Conservation (phyloP, 2,797 vertebrate species). For the Todus mexicanus region DNA sequence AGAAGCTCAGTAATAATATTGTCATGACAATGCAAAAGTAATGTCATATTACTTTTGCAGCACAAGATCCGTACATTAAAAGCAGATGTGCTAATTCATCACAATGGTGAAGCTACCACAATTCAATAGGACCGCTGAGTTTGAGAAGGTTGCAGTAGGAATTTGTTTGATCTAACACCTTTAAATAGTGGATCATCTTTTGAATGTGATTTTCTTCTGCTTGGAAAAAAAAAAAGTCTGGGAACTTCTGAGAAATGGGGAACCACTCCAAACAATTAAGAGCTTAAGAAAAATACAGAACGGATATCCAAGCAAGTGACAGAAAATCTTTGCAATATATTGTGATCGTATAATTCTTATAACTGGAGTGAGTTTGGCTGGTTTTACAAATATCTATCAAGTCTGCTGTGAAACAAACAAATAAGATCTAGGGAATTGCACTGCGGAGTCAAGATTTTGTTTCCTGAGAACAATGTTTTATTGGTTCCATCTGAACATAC, state of each 20-base stretch:
- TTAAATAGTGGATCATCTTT: neutral
- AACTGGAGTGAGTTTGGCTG: neutral
- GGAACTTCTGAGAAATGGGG: neutral
- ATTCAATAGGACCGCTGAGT: neutral
- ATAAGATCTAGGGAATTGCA: neutral
- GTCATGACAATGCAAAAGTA: neutral
- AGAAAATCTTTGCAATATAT: neutral
- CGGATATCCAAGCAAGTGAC: neutral
- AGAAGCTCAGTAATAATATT: neutral
- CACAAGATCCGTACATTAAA: neutral
- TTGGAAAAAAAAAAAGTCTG: neutral
- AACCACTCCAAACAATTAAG: neutral
- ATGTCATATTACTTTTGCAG: neutral
- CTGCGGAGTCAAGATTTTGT: neutral
- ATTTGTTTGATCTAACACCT: neutral
- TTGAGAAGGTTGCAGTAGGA: neutral
- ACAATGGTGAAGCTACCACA: neutral
- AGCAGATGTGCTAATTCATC: neutral
- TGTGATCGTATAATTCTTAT: neutral
- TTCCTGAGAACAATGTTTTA: neutral
- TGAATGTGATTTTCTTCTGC: neutral
- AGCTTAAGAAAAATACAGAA: neutral
- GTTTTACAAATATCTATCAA: neutral
- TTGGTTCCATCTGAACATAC: neutral
- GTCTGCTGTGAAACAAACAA: neutral